A percentile compares a stretch with the other conserved stretches of the same genome.
These are phyloP conservation scores for Sebastes vulpes DNA, from an alignment of 2,797 vertebrate species.

Conservation along the genomic window DNA sequence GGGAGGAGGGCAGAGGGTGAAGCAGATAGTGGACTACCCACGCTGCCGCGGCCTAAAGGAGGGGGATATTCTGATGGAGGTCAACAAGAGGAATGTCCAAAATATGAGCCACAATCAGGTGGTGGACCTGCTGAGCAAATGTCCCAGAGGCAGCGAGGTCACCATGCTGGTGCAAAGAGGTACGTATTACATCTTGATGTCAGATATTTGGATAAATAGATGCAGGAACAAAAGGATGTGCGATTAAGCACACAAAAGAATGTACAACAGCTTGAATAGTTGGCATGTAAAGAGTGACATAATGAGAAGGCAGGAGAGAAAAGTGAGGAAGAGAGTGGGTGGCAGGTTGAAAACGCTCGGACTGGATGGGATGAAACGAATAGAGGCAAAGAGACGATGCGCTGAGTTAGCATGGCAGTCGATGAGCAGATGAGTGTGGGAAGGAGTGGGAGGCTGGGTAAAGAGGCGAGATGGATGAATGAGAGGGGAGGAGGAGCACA, in stretches of 20 bases:
- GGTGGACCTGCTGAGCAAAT: conserved; percentile 98
- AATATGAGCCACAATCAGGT: conserved; percentile 98
- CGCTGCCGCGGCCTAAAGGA: conserved; percentile 96
- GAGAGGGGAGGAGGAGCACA: conserved; percentile 28
- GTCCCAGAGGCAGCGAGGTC: conserved; percentile 95
- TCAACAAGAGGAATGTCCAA: conserved; percentile 98
- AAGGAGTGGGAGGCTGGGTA: conserved; percentile 62
- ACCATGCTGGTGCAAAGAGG: conserved; percentile 98
- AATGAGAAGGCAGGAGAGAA: conserved; percentile 41
- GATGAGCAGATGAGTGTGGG: conserved; percentile 68
- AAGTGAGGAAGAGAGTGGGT: conserved; percentile 54
- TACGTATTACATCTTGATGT: conserved; percentile 67
- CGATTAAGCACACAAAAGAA: conserved; percentile 36
- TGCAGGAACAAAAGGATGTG: conserved; percentile 4
- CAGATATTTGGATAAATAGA: conserved; percentile 7
- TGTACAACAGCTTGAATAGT: conserved; percentile 37
- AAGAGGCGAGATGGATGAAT: conserved; percentile 50
- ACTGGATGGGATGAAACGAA: conserved; percentile 39
- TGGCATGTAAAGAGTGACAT: conserved; percentile 35
- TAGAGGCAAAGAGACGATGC: conserved; percentile 51
- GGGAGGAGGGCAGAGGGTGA: conserved; percentile 95
- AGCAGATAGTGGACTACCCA: conserved; percentile 97
- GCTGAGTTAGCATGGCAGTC: conserved; percentile 42
- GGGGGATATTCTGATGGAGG: conserved; percentile 95
- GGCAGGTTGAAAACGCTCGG: conserved; percentile 37